Conservation (phyloP, 2,797 vertebrate genomes). For the Dromococcyx pavoninus region DNA sequence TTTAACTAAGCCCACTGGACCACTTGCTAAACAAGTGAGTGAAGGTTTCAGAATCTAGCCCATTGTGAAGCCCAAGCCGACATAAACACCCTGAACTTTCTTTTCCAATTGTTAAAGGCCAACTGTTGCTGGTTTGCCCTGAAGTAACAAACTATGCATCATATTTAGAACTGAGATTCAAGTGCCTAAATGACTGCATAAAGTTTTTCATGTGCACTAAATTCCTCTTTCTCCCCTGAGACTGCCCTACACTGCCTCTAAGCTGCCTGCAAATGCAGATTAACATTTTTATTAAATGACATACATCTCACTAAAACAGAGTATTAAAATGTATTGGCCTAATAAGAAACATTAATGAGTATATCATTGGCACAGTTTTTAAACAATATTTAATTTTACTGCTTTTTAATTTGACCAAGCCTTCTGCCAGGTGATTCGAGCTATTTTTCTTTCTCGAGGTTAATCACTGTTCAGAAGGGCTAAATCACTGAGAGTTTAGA, state of each 20-base stretch:
- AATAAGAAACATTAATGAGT: conserved; percentile 53
- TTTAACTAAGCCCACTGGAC: not conserved
- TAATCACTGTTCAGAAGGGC: not conserved
- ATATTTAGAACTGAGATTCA: conserved; percentile 21
- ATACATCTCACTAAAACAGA: conserved; percentile 8
- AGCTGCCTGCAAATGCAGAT: conserved; percentile 59
- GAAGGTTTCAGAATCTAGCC: conserved; percentile 4
- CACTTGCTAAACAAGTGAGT: not conserved
- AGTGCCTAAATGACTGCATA: conserved; percentile 26
- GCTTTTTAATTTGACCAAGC: conserved; percentile 53
- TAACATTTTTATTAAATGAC: conserved; percentile 66
- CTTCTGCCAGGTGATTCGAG: conserved; percentile 35
- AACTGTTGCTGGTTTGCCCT: not conserved
- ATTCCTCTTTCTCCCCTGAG: conserved; percentile 34
- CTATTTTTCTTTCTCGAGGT: conserved; percentile 19
- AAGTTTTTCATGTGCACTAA: conserved; percentile 57
- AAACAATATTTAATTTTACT: conserved; percentile 53
- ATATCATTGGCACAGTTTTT: not conserved
- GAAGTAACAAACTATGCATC: conserved; percentile 22
- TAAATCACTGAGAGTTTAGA: conserved; percentile 7
- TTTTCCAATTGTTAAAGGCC: not conserved
- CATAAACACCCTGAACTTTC: not conserved
- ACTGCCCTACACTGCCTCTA: conserved; percentile 13
- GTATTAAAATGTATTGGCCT: conserved; percentile 27
- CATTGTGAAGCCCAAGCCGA: not conserved